Conservation (phyloP, 2,113 vertebrate species). For the Mixornis gularis region DNA sequence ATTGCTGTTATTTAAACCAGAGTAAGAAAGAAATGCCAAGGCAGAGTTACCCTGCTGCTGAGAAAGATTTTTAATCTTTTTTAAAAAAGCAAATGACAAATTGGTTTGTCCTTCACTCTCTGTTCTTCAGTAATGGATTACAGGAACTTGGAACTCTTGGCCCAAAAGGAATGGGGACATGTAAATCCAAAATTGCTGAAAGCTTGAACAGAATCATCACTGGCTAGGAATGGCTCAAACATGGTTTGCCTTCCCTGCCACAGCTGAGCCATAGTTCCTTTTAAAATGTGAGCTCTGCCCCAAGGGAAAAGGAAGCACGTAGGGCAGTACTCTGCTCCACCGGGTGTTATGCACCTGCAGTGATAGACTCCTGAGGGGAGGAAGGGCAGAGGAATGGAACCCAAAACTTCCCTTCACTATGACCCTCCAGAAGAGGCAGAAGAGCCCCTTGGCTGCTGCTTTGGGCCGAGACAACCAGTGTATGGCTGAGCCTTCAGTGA, state of each 20-base stretch:
- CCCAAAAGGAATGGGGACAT: neutral
- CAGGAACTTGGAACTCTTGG: neutral
- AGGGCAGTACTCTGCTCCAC: neutral
- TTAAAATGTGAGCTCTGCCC: neutral
- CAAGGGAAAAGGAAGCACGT: neutral
- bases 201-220: neutral
- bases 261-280: neutral
- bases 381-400: neutral
- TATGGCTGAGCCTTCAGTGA: neutral
- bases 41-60: neutral
- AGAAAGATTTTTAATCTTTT: neutral
- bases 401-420: neutral
- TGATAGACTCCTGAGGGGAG: neutral
- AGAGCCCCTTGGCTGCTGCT: neutral
- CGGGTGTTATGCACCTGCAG: neutral
- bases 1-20: neutral
- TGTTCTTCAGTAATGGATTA: neutral
- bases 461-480: neutral
- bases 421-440: neutral
- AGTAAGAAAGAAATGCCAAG: neutral
- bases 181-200: neutral
- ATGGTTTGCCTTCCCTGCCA: rapidly evolving
- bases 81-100: neutral
- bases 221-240: neutral
- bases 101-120: neutral